Conservation (phyloP, 2,888 invertebrate species). For the Limnephilus rhombicus region DNA sequence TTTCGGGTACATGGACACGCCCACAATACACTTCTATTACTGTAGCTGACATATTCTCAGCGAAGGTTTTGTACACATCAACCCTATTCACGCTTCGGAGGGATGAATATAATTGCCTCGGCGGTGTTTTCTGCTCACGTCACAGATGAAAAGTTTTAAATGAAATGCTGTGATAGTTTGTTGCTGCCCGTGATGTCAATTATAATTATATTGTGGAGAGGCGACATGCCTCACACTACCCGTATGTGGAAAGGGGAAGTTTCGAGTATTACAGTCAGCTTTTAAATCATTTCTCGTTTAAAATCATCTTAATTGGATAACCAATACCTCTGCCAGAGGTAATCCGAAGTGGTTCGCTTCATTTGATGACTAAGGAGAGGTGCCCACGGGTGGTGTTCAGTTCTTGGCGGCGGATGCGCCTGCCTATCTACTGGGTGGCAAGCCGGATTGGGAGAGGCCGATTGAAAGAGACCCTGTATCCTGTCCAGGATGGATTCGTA, state of each 20-base stretch:
- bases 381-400: no score
- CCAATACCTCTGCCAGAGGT: no score
- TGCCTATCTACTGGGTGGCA: no score
- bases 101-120: not conserved
- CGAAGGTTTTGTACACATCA: not conserved
- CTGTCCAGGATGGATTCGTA: no score
- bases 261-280: no score
- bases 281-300: no score
- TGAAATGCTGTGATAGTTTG: not conserved
- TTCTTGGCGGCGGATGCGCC: no score
- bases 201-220: not conserved
- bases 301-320: no score
- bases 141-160: not conserved
- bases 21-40: not conserved
- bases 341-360: no score
- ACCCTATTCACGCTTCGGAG: not conserved
- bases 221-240: not conserved
- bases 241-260: not conserved
- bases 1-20: not conserved
- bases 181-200: not conserved
- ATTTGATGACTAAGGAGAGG: no score
- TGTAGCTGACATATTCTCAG: not conserved
- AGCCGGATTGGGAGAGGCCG: no score
- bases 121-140: not conserved
- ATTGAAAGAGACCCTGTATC: no score